These are phyloP conservation scores for Dysdera silvatica DNA, from an alignment of 1,140 invertebrate genomes.

Conservation along the genomic window DNA sequence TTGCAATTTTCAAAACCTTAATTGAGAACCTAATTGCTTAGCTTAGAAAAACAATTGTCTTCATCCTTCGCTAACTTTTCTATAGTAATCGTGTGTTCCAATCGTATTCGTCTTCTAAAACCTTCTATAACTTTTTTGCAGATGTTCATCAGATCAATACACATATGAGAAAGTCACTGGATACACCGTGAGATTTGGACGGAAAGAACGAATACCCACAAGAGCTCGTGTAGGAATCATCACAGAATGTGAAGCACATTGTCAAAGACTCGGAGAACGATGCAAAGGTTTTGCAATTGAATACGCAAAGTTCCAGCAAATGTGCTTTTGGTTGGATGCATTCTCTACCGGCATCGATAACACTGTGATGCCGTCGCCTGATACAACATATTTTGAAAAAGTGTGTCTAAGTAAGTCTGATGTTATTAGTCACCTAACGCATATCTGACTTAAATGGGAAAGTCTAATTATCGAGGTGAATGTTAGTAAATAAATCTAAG, in stretches of 20 bases:
- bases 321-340: conserved; percentile 45
- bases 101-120: neutral
- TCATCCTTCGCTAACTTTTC: too few species aligned
- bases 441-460: too few species aligned
- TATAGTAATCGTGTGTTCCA: neutral
- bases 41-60: too few species aligned
- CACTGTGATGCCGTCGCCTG: conserved; percentile 40
- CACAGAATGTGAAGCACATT: conserved; percentile 46
- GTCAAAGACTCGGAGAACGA: conserved; percentile 42
- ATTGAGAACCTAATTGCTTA: too few species aligned
- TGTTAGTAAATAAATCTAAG: too few species aligned
- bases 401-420: too few species aligned
- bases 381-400: conserved; percentile 50
- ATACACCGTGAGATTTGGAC: conserved; percentile 30
- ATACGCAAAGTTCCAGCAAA: conserved; percentile 40
- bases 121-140: neutral
- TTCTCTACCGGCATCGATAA: conserved; percentile 41
- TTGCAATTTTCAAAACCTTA: too few species aligned
- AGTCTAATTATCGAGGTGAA: too few species aligned
- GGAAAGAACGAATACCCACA: conserved; percentile 40
- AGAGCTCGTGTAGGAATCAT: conserved; percentile 45
- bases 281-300: conserved; percentile 47
- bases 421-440: too few species aligned
- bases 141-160: conserved; percentile 33
- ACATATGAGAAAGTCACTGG: conserved; percentile 47